Evolutionary conservation across 2,888 invertebrate genomes (phyloP).

Genomic region (Drosophila recens): DNA sequence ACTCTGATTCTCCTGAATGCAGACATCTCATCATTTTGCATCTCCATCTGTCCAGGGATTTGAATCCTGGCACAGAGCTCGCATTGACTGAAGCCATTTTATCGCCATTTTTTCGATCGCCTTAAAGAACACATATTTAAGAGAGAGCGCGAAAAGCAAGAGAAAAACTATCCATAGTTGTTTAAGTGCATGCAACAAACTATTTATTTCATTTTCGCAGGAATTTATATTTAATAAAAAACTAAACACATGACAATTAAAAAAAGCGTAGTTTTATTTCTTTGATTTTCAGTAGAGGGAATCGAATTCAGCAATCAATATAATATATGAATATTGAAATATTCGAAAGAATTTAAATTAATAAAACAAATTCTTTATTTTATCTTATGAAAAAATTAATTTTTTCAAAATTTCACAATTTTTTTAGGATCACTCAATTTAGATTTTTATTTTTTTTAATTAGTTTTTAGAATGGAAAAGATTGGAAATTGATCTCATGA

Average conservation of each 20-base stretch:
- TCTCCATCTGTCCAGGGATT: slow-evolving; percentile 17
- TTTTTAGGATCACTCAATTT: no score
- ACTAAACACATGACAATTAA: slow-evolving; percentile 13
- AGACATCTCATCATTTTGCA: slow-evolving; percentile 23
- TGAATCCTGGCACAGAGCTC: slow-evolving; percentile 28
- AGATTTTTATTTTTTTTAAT: no score
- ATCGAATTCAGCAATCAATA: not conserved
- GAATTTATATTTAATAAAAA: slow-evolving; percentile 64
- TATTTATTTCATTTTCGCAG: slow-evolving; percentile 79
- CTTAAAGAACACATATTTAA: slow-evolving; percentile 1
- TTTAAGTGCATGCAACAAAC: slow-evolving; percentile 76
- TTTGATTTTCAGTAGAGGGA: not conserved
- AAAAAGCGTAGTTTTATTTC: not conserved
- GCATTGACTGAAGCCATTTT: slow-evolving; percentile 77
- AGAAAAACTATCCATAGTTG: slow-evolving; percentile 61
- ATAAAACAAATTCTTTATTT: no score
- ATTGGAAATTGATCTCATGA: no score
- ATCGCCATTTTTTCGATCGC: slow-evolving; percentile 63
- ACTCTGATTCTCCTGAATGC: slow-evolving; percentile 9
- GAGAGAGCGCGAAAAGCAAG: slow-evolving; percentile 25
- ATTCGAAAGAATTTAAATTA: no score
- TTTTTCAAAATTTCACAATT: no score
- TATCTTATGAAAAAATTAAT: no score
- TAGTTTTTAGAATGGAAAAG: no score
- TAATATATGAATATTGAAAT: no score